phyloP scores from a whole-genome alignment of 2,113 vertebrate genomes.

The Pomatostomus ruficeps region DNA sequence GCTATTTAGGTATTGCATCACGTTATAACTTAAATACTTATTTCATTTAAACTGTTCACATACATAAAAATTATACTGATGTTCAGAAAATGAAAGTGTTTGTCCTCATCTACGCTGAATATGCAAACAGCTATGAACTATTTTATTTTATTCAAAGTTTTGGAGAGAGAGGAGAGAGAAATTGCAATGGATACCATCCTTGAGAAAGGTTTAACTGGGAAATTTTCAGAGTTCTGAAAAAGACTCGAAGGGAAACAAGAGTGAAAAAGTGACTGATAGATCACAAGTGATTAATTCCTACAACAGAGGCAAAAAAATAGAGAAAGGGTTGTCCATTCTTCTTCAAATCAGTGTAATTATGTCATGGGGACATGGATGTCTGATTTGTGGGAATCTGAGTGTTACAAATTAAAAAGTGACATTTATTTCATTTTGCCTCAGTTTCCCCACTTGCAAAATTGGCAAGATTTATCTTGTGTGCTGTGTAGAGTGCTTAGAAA shows the following conservation, averaged over 20 bases:
- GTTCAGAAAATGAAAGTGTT: not conserved
- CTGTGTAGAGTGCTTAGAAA: not conserved
- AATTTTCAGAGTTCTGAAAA: not conserved
- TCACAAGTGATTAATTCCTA: not conserved
- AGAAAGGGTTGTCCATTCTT: not conserved
- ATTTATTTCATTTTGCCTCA: not conserved
- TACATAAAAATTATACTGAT: not conserved
- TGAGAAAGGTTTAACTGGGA: not conserved
- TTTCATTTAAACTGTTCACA: not conserved
- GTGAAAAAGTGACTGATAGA: not conserved
- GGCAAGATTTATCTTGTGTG: not conserved
- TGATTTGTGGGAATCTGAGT: not conserved
- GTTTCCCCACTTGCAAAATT: not conserved
- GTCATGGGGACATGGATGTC: not conserved
- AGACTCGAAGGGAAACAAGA: not conserved
- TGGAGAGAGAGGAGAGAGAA: not conserved
- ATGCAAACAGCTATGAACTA: fast-evolving
- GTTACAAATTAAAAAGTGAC: not conserved
- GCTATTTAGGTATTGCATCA: not conserved
- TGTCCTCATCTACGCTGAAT: not conserved
- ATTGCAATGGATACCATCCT: not conserved
- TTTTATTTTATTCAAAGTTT: not conserved
- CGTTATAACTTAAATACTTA: not conserved
- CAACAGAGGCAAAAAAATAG: not conserved
- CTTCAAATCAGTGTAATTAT: not conserved